Evolutionary conservation across 2,797 vertebrate genomes (phyloP), one percentile per base, ranked within the genome.

Genomic region (Pygocentrus nattereri): DNA sequence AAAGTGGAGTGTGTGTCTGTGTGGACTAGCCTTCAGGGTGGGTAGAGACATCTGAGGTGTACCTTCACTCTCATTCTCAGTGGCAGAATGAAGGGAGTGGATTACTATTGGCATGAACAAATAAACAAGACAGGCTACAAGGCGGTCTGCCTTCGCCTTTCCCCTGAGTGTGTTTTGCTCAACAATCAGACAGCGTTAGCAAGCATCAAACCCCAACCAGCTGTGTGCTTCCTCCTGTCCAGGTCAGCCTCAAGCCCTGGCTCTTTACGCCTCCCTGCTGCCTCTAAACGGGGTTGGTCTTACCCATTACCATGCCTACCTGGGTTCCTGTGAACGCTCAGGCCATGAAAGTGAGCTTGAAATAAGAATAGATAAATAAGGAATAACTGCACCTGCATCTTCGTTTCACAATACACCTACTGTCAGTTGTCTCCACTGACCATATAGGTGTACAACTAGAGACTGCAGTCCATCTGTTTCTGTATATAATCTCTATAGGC

Each of bases 21-120:
- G 15, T 30, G 59, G n/a, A 6, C 58, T 61, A 1, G n/a, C 56
- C 56, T 34, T 34, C 62, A 38, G 30, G 62, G 62, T 38, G 34
- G 34, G 30, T 11, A 44, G 34, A 67, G 31, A 65, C 62, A 38
- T 62, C 30, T 62, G 31, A 31, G 25, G 61, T 67, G 31, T 41
- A 38, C 64, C 64, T 44, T 41, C 16, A 12, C 61, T 5, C 61
- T 31, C 27, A 16, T 30, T 19, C 30, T 38, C 56, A 16, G 59
- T 62, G 16, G 59, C 30, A 62, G 59, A 62, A 62, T 62, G 59
- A 62, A 31, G 59, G 59, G 27, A 62, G 59, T 62, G 59, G 59
- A 62, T 62, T 62, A 31, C 59, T 62, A 31, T 31, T 62, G 59
- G 59, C 59, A 62, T 62, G 59, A 62, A 30, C 25, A 62, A 62